Percentiles rank a stretch among this genome's conserved stretches.
phyloP scores from a whole-genome alignment of 2,113 vertebrate genomes.

The Embiotoca jacksoni region DNA sequence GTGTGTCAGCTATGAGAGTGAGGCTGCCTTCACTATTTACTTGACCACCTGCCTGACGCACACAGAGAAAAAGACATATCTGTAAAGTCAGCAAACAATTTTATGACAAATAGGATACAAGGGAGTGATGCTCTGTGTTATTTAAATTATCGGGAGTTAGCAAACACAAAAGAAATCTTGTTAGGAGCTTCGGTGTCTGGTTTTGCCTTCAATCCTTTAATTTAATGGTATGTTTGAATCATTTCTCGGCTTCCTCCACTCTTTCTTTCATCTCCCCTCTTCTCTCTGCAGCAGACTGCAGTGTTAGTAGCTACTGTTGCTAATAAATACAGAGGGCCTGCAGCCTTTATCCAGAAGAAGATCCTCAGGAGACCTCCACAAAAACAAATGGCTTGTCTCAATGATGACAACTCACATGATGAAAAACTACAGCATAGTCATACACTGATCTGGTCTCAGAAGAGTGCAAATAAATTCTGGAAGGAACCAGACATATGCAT shows the following conservation, averaged over 20 bases:
- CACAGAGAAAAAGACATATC: constrained; percentile 26
- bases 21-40: constrained; percentile 33
- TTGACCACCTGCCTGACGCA: constrained; percentile 31
- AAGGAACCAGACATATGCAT: constrained; percentile 22
- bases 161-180: constrained; percentile 30
- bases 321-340: constrained; percentile 77
- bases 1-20: constrained; percentile 15
- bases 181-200: constrained; percentile 55
- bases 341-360: constrained; percentile 64
- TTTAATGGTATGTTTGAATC: constrained; percentile 57
- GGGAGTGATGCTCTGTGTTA: constrained; percentile 19
- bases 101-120: constrained; percentile 2
- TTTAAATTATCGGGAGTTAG: constrained; percentile 15
- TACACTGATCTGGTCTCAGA: constrained; percentile 20
- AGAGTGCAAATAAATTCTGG: constrained; percentile 42
- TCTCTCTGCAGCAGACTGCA: constrained; percentile 59
- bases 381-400: constrained; percentile 66
- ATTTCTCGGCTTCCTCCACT: constrained; percentile 52
- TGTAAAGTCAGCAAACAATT: constrained; percentile 7
- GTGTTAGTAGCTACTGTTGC: constrained; percentile 82
- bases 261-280: constrained; percentile 64
- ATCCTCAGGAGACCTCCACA: constrained; percentile 52
- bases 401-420: constrained; percentile 59
- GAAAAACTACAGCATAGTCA: constrained; percentile 43
- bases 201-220: constrained; percentile 64